Conservation (phyloP, 2,113 vertebrate genomes). For the Crotalus tigris region DNA sequence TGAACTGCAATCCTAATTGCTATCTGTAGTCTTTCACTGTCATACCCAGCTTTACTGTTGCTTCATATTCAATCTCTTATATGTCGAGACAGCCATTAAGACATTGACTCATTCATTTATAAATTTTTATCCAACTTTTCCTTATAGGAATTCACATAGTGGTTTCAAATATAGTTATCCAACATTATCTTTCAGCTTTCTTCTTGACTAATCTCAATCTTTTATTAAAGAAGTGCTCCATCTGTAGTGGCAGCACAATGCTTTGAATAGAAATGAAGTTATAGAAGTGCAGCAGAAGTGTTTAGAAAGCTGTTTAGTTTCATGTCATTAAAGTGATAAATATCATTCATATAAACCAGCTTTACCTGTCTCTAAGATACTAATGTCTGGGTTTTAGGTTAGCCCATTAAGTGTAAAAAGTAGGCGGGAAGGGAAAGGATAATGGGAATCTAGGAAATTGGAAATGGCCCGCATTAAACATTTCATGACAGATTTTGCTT, state of each 20-base stretch:
- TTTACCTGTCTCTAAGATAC: not conserved
- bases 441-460: not conserved
- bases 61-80: not conserved
- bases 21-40: not conserved
- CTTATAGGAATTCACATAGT: not conserved
- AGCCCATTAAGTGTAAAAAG: not conserved
- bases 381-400: not conserved
- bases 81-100: not conserved
- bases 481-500: not conserved
- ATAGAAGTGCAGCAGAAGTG: not conserved
- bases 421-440: not conserved
- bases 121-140: not conserved
- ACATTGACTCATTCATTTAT: not conserved
- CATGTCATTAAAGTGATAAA: constrained; percentile 6
- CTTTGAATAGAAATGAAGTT: not conserved
- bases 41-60: not conserved
- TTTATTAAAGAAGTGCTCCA: not conserved
- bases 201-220: constrained; percentile 3
- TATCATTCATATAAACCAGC: not conserved
- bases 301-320: constrained; percentile 1
- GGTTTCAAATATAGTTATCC: not conserved
- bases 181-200: not conserved
- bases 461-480: not conserved
- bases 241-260: not conserved
- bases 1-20: not conserved